Percentiles rank a stretch among this genome's conserved stretches.
These are phyloP conservation scores for Drosophila elegans DNA, from an alignment of 1,140 invertebrate species.

Conservation along the genomic window DNA sequence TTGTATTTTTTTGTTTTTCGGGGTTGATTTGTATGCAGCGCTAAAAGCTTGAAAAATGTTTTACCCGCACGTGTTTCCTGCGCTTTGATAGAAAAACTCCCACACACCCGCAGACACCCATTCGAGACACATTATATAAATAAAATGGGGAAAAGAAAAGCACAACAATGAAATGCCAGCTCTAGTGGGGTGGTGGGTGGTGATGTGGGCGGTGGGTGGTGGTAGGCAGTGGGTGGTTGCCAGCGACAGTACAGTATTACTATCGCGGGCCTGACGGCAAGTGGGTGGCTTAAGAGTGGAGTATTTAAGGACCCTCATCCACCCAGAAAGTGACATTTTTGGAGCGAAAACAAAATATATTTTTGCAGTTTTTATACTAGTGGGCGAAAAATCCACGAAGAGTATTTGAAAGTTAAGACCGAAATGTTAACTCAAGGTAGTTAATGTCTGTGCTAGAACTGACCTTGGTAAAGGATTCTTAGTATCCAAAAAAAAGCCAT, in stretches of 20 bases:
- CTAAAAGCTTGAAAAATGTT: slow-evolving; percentile 84
- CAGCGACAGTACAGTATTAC: slow-evolving; percentile 66
- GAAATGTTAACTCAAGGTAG: slow-evolving; percentile 5
- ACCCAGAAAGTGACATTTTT: slow-evolving; percentile 50
- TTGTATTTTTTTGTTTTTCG: slow-evolving; percentile 48
- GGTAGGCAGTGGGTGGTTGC: slow-evolving; percentile 31
- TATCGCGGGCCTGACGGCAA: slow-evolving; percentile 19
- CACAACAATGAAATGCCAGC: slow-evolving; percentile 80
- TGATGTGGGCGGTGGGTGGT: slow-evolving; percentile 13
- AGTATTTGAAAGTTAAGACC: slow-evolving; percentile 10
- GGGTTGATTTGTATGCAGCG: slow-evolving; percentile 83
- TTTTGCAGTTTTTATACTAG: slow-evolving; percentile 40
- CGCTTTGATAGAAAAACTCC: slow-evolving; percentile 73
- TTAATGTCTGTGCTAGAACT: slow-evolving; percentile 1
- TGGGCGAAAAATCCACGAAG: neutral
- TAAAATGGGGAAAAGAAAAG: slow-evolving; percentile 72
- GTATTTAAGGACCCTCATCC: neutral
- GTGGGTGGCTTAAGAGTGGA: neutral
- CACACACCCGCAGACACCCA: slow-evolving; percentile 37
- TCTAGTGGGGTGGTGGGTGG: slow-evolving; percentile 20
- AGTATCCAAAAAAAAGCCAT: neutral
- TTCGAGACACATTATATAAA: slow-evolving; percentile 79
- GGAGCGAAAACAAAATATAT: slow-evolving; percentile 41
- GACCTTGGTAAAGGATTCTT: slow-evolving; percentile 4
- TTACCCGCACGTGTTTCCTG: slow-evolving; percentile 82